phyloP scores from a whole-genome alignment of 2,113 vertebrate species.

The Chionis minor region DNA sequence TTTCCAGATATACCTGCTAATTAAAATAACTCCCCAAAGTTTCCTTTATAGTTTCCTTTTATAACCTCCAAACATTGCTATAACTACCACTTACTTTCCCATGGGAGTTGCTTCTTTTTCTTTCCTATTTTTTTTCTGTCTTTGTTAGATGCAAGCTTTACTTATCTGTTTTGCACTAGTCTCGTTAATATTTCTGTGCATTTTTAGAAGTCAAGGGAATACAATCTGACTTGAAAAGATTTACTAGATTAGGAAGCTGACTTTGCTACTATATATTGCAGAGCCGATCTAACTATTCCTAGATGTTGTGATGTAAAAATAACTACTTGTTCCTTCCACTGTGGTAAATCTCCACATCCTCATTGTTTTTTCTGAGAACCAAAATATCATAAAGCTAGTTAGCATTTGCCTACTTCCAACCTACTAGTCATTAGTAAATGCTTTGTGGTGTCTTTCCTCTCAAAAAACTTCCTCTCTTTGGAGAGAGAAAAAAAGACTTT shows the following conservation, averaged over 20 bases:
- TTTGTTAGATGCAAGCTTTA: neutral
- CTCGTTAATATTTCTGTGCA: neutral
- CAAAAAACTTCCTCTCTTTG: neutral
- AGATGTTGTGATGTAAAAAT: neutral
- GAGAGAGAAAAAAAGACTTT: neutral
- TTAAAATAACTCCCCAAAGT: neutral
- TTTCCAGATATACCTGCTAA: neutral
- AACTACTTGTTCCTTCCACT: neutral
- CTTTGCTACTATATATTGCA: neutral
- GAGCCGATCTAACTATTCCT: neutral
- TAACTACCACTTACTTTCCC: neutral
- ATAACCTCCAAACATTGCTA: neutral
- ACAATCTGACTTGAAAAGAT: neutral
- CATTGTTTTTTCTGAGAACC: neutral
- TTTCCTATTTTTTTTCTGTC: neutral
- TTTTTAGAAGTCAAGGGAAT: neutral
- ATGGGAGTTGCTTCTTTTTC: neutral
- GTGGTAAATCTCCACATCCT: neutral
- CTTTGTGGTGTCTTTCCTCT: neutral
- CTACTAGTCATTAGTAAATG: neutral
- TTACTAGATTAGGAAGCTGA: neutral
- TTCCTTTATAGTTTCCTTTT: neutral
- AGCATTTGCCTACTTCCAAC: neutral
- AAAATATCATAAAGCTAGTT: neutral
- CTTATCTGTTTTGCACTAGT: neutral